Conservation (phyloP, 2,113 vertebrate species). For the Xyliphius kryptos region DNA sequence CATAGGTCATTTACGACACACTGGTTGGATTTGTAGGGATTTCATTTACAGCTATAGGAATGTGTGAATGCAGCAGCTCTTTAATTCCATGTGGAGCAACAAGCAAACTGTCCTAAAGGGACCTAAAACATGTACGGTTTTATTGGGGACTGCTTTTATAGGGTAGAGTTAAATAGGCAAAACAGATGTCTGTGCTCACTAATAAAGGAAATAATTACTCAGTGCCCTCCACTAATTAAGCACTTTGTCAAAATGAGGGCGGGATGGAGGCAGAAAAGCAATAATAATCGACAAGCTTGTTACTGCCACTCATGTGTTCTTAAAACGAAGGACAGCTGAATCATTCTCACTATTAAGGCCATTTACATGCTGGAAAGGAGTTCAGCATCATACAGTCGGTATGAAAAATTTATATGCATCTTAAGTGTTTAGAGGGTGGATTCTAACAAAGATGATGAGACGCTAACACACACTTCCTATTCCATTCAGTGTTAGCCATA, state of each 20-base stretch:
- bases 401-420: constrained; percentile 65
- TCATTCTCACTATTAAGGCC: constrained; percentile 49
- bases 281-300: constrained; percentile 60
- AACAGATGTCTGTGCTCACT: constrained; percentile 68
- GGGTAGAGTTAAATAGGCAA: constrained; percentile 66
- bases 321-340: constrained; percentile 56
- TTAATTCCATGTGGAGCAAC: constrained; percentile 57
- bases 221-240: constrained; percentile 66
- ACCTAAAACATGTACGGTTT: constrained; percentile 64
- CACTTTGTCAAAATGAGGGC: constrained; percentile 53
- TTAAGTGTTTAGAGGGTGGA: constrained; percentile 48
- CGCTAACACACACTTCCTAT: constrained; percentile 19
- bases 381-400: constrained; percentile 42
- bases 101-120: constrained; percentile 65
- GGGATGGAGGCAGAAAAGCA: constrained; percentile 50
- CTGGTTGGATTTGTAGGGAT: too few relatives aligned
- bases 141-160: constrained; percentile 51
- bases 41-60: constrained; percentile 4
- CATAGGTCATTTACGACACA: too few relatives aligned
- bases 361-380: constrained; percentile 43
- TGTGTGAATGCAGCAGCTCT: constrained; percentile 1
- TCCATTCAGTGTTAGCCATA: constrained; percentile 24
- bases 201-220: constrained; percentile 72
- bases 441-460: constrained; percentile 22
- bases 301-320: constrained; percentile 64